Evolutionary conservation across 2,888 invertebrate species (phyloP).

Genomic region (Agrilus cyanescens): DNA sequence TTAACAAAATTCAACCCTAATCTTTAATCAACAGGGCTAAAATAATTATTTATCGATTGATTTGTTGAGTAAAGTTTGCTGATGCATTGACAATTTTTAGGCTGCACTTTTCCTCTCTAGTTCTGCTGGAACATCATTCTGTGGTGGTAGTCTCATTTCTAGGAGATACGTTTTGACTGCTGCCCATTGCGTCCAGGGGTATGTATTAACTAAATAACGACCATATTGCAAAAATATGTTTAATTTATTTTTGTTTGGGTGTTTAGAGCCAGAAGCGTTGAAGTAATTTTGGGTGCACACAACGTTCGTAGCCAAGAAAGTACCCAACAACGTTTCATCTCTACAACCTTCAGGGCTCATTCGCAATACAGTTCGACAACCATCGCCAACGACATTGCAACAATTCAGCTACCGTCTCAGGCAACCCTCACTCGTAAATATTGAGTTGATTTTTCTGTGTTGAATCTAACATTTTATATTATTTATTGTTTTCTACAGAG

Average conservation of each 20-base stretch:
- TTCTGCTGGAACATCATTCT: conserved; percentile 1
- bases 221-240: no score
- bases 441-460: not conserved
- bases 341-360: conserved; percentile 14
- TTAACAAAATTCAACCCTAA: no score
- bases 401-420: conserved; percentile 31
- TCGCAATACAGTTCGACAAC: conserved; percentile 7
- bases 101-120: conserved; percentile 1
- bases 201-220: not conserved
- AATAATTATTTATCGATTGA: no score
- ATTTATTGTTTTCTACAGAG: no score
- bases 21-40: no score
- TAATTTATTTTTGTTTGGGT: no score
- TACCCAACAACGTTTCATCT: conserved; percentile 18
- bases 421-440: conserved; percentile 30
- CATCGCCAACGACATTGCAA: conserved; percentile 33
- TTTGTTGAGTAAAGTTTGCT: no score
- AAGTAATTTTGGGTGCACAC: conserved; percentile 22
- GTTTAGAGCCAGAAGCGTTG: conserved; percentile 12
- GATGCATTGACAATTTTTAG: no score
- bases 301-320: conserved; percentile 23
- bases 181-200: conserved; percentile 7
- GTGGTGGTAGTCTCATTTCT: conserved; percentile 6
- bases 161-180: conserved; percentile 6
- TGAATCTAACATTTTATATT: no score